Base-by-base conservation (phyloP, 2,113 vertebrate genomes). In the Sisor rabdophorus region DNA sequence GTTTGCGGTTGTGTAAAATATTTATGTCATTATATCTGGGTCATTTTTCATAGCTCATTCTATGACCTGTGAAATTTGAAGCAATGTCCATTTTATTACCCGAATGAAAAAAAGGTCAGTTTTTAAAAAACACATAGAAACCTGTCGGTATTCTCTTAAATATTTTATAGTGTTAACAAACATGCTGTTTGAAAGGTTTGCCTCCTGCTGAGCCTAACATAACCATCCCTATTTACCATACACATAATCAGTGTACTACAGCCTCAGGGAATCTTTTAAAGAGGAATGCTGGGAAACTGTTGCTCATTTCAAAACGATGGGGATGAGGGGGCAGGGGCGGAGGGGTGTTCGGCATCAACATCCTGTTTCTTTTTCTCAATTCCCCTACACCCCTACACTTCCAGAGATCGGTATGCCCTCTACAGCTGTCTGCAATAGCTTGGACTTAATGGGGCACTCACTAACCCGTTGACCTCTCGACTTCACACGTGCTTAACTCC, bases 221-320 rank as follows among this genome's bases (percentile, higher is more conserved):
- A 16, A 52, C 55, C 32, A 28, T 9, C 75, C 32, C 12, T 16
- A n/a, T n/a, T 44, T 22, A 64, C 60, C 59, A 75, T 65, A 22
- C 74, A 64, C 12, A 53, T 59, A 77, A 69, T 70, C 47, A 75
- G 50, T 32, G 30, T 53, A 28, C 68, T 59, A 65, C 47, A 11
- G 74, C 76, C 82, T 68, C 52, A 17, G 77, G 82, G 80, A 77
- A 75, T 79, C 17, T 74, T 44, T 24, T 50, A 58, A 75, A 61
- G 75, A 84, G 78, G 71, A 84, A 84, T 80, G 75, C 70, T 75
- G 74, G 70, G 77, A 81, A 84, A 79, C 54, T 52, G 65, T 81
- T 74, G 53, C 54, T 77, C 36, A 75, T 81, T 81, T 76, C 32
- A 2, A 72, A 47, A 10, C 30, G 59, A 70, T 52, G 40, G 5